phyloP scores from a whole-genome alignment of 2,797 vertebrate genomes.

The Sarcoramphus papa region DNA sequence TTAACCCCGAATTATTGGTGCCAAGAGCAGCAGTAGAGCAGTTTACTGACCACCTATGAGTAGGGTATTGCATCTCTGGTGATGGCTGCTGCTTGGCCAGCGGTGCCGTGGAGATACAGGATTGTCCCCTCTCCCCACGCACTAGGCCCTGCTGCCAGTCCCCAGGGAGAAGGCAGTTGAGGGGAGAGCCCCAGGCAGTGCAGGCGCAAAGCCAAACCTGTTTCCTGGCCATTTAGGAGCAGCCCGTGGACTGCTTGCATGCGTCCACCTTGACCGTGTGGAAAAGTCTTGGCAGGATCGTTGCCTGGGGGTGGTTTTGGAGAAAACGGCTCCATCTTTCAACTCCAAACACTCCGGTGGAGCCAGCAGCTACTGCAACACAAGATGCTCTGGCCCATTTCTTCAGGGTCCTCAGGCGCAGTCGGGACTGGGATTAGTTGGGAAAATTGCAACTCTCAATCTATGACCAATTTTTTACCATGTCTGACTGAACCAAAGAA shows the following conservation, averaged over 20 bases:
- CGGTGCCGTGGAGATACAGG: accelerated
- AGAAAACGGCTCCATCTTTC: neutral
- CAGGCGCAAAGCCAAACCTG: neutral
- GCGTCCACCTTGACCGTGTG: neutral
- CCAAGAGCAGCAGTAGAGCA: neutral
- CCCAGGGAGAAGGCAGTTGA: neutral
- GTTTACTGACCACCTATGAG: neutral
- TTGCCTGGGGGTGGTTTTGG: neutral
- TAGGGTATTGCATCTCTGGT: neutral
- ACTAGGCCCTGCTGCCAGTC: neutral
- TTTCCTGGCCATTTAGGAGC: neutral
- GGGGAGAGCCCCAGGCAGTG: neutral
- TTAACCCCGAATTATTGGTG: neutral
- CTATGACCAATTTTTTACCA: neutral
- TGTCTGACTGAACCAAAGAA: neutral
- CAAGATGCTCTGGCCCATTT: neutral
- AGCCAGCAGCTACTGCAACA: neutral
- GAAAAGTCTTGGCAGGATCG: too few species aligned
- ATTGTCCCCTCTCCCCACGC: neutral
- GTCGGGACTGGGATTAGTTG: accelerated
- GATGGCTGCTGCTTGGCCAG: accelerated
- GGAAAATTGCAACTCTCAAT: neutral
- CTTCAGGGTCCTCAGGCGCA: neutral
- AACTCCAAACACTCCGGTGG: neutral
- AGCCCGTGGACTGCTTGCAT: neutral